phyloP scores from a whole-genome alignment of 2,888 invertebrate species.

The Acheta domesticus region DNA sequence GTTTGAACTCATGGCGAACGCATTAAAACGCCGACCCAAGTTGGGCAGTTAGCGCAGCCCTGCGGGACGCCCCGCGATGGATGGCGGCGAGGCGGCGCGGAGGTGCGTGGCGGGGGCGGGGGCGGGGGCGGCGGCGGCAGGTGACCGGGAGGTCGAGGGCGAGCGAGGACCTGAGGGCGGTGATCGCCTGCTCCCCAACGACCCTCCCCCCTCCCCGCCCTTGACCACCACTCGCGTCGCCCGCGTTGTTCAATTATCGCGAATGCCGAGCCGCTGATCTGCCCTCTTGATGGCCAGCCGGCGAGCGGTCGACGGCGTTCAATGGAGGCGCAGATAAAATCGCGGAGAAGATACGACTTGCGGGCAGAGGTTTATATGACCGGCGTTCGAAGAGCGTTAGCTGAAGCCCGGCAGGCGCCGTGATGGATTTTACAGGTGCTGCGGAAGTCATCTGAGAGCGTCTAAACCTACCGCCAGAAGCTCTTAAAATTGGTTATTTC shows the following conservation, averaged over 20 bases:
- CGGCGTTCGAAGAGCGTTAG: too few species aligned
- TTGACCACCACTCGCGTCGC: background rate
- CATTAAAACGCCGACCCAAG: background rate
- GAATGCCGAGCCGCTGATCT: background rate
- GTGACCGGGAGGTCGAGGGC: background rate
- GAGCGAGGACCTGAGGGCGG: background rate
- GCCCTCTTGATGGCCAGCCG: constrained; percentile 19
- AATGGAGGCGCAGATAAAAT: background rate
- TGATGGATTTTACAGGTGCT: too few species aligned
- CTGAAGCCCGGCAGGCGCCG: too few species aligned
- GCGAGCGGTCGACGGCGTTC: background rate
- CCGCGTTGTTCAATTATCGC: constrained; percentile 11
- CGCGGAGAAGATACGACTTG: background rate
- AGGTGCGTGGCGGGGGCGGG: background rate
- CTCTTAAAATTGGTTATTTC: too few species aligned
- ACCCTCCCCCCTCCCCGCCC: background rate
- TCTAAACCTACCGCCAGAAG: too few species aligned
- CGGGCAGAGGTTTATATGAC: background rate
- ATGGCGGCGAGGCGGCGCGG: background rate
- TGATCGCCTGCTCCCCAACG: background rate
- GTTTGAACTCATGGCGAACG: too few species aligned
- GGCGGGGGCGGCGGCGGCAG: background rate
- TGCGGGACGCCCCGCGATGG: background rate
- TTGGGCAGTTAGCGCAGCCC: background rate
- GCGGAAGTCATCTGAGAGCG: too few species aligned